Conservation (phyloP, 2,888 invertebrate species). For the Lasioglossum malachurum region DNA sequence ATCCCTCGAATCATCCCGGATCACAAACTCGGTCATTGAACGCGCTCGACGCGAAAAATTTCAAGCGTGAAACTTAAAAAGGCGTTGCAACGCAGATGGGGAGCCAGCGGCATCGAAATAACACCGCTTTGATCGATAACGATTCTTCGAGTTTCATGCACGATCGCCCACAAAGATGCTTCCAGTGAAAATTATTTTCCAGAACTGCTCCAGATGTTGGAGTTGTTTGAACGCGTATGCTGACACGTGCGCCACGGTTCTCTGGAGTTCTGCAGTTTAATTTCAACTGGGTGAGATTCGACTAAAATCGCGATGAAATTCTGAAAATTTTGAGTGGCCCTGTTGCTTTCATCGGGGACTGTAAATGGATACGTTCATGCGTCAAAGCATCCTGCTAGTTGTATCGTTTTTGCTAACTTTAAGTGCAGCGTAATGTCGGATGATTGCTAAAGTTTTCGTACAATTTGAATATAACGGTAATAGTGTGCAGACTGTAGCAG, state of each 20-base stretch:
- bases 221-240: background rate
- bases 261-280: background rate
- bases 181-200: background rate
- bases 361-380: background rate
- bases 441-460: background rate
- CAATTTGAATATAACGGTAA: background rate
- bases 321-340: background rate
- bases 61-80: background rate
- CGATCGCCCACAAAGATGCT: background rate
- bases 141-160: background rate
- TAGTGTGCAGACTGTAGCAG: background rate
- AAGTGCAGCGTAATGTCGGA: background rate
- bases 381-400: background rate
- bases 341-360: background rate
- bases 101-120: background rate
- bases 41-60: background rate
- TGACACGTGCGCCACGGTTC: background rate
- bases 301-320: background rate
- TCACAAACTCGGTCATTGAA: background rate
- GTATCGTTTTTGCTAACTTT: background rate
- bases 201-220: background rate
- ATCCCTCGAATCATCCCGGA: background rate
- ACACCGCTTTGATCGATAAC: background rate
- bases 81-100: background rate
- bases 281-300: background rate